Conservation (phyloP, 2,888 invertebrate genomes). For the Caenorhabditis auriculariae region DNA sequence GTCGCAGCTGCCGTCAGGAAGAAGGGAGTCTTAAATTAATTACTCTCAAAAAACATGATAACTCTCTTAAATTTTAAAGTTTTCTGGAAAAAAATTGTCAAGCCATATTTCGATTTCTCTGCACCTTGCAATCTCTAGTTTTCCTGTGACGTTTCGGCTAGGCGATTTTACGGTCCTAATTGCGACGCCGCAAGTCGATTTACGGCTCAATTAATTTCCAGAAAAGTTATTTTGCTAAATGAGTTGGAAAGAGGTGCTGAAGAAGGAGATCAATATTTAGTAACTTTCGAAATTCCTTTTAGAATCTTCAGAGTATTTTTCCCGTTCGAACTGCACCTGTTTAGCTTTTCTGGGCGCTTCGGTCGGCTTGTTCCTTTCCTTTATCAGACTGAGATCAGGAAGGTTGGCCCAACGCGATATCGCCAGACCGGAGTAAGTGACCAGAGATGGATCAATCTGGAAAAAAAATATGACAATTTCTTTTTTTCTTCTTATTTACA, state of each 20-base stretch:
- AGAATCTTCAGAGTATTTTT: background rate
- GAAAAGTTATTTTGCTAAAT: background rate
- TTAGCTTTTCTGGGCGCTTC: constrained; percentile 80
- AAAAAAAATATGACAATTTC: background rate
- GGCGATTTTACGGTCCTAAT: background rate
- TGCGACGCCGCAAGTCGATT: background rate
- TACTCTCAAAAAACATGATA: background rate
- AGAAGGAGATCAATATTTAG: too few species aligned
- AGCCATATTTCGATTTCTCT: background rate
- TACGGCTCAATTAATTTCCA: background rate
- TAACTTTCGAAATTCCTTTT: background rate
- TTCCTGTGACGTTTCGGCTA: background rate
- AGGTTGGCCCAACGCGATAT: constrained; percentile 87
- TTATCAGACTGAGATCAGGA: constrained; percentile 81
- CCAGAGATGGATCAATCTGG: constrained; percentile 58
- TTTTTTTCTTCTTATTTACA: background rate
- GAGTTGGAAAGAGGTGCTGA: too few species aligned
- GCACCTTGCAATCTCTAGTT: background rate
- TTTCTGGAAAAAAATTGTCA: too few species aligned
- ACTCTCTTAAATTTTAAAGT: background rate
- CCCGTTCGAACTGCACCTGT: constrained; percentile 66
- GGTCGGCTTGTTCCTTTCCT: constrained; percentile 84
- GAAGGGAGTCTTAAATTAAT: constrained; percentile 76
- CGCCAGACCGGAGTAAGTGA: constrained; percentile 79
- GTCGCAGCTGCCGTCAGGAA: constrained; percentile 88